A percentile compares a stretch with the other conserved stretches of the same genome.
These are phyloP conservation scores for Ruditapes philippinarum DNA, from an alignment of 1,140 invertebrate species.

Conservation along the genomic window DNA sequence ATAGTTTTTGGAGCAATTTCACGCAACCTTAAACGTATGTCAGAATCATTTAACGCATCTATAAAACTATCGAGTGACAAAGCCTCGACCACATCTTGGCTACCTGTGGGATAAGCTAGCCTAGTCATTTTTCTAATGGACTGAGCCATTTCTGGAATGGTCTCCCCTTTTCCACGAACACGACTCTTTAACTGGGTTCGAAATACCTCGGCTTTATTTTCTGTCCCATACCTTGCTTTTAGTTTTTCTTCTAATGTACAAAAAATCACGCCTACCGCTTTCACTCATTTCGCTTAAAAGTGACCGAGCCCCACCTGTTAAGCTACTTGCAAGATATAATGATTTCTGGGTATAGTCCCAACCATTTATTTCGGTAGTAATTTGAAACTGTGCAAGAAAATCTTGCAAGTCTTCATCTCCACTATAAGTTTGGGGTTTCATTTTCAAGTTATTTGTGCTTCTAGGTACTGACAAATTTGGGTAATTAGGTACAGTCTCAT, in stretches of 20 bases:
- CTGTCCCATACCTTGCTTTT: conserved; percentile 23
- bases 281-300: conserved; percentile 36
- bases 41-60: conserved; percentile 42
- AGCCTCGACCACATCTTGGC: background rate
- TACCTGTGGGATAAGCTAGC: conserved; percentile 45
- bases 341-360: too few species aligned
- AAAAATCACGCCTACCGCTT: background rate
- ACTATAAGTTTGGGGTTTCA: too few species aligned
- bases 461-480: too few species aligned
- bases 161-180: background rate
- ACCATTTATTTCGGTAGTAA: too few species aligned
- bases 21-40: conserved; percentile 39
- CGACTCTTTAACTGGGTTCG: conserved; percentile 12
- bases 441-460: too few species aligned
- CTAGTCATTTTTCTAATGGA: conserved; percentile 31
- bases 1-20: conserved; percentile 22
- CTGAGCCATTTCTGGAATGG: too few species aligned
- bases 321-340: too few species aligned
- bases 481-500: too few species aligned
- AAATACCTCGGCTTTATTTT: conserved; percentile 21
- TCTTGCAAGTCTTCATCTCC: too few species aligned
- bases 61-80: conserved; percentile 58
- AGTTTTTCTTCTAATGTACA: background rate
- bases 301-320: too few species aligned
- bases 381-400: too few species aligned